Conservation (phyloP, 2,888 invertebrate species). For the Lathronympha strigana region DNA sequence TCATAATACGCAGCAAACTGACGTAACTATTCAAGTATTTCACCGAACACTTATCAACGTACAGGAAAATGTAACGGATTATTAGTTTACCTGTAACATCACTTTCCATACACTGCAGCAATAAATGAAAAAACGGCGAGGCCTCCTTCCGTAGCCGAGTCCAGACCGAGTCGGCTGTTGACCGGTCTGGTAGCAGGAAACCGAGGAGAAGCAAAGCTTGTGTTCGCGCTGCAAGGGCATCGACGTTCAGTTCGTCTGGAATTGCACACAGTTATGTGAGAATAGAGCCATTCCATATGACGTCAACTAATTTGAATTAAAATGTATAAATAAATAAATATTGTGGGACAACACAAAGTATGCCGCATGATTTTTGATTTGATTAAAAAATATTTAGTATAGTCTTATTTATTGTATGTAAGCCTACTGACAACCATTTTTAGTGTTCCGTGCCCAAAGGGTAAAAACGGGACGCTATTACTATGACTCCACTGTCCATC, state of each 20-base stretch:
- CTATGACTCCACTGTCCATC: no score
- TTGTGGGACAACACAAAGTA: no score
- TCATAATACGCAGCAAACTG: not conserved
- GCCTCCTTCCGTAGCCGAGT: conserved; percentile 54
- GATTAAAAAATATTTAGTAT: no score
- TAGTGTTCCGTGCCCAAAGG: no score
- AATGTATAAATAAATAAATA: no score
- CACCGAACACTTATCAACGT: conserved; percentile 13
- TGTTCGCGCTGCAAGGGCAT: conserved; percentile 54
- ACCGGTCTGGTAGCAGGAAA: conserved; percentile 57
- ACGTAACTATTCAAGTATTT: conserved; percentile 9
- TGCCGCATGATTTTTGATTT: no score
- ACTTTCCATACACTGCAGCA: conserved; percentile 63
- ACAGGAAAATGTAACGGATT: not conserved
- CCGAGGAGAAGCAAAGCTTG: conserved; percentile 63
- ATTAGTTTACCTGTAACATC: conserved; percentile 59
- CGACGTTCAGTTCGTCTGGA: conserved; percentile 56
- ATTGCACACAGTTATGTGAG: no score
- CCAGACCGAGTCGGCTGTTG: conserved; percentile 65
- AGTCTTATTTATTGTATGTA: no score
- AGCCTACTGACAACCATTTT: no score
- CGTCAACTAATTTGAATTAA: no score
- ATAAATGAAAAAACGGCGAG: conserved; percentile 55
- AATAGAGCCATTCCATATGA: no score
- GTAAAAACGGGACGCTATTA: no score